Evolutionary conservation across 35 echinoderm and acorn worm species (phyloP).

Genomic region (Ophiothrix spiculata): DNA sequence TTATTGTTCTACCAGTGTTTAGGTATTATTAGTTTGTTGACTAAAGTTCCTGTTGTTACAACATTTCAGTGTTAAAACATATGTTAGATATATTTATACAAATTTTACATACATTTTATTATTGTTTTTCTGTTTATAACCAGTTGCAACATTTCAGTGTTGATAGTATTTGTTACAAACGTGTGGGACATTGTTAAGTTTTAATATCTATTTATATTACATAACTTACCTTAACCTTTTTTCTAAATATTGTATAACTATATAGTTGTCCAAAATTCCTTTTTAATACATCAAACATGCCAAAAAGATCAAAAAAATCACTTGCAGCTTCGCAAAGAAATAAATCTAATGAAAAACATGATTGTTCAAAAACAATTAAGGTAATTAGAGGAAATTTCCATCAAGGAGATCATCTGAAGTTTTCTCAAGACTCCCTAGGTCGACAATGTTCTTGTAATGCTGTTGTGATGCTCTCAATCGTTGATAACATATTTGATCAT

Average conservation of each 20-base stretch:
- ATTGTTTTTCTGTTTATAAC: no score
- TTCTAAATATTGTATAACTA: background rate
- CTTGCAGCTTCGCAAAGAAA: background rate
- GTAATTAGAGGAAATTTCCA: background rate
- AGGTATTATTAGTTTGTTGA: no score
- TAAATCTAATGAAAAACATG: background rate
- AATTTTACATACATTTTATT: no score
- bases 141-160: no score
- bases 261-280: background rate
- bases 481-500: background rate
- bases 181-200: no score
- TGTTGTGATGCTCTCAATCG: background rate
- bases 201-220: no score
- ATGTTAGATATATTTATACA: no score
- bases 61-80: no score
- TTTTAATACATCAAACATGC: background rate
- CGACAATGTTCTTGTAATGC: background rate
- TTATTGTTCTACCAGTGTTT: no score
- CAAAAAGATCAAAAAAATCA: background rate
- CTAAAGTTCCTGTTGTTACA: no score
- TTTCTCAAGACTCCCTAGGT: background rate
- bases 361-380: background rate
- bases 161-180: no score
- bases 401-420: background rate
- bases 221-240: no score